Evolutionary conservation across 2,888 invertebrate genomes (phyloP), one percentile per base, ranked within the genome.

Genomic region (Agapetus fuscipes): DNA sequence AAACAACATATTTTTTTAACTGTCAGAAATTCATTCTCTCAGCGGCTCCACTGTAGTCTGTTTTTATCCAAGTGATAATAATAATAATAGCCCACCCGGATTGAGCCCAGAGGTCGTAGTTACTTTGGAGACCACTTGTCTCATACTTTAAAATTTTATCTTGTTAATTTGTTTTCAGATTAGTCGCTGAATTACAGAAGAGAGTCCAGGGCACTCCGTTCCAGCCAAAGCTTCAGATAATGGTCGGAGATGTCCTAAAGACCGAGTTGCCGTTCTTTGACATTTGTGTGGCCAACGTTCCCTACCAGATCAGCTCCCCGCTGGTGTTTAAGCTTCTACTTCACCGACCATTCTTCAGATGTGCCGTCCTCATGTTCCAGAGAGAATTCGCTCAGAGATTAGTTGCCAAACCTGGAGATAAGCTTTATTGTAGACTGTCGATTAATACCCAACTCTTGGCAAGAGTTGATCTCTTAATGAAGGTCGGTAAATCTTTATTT

Each of bases 311-410:
- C 53, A 93, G 91, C 51, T 96, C 96, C 2, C 95, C 96, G 0
- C 71, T 97, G 53, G 85, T 96, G 1, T 97, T 97, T 61, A 97
- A 97, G 63, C 64, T 98, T 30, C 68, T 98, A 14, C 67, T 94
- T 3, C 95, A 96, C 64, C 66, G 82, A 17, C 81, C 84, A 15
- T 77, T 82, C 56, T 86, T 82, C 55, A 78, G 97, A 50, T 97
- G 95, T 72, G 98, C 98, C 12, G 81, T 98, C 3, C 71, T 99
- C 7, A 98, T 99, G 97, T 96, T 99, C 58, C 98, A 99, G 68
- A 77, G 87, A 54, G 98, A 98, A 69, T 99, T 99, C 71, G 97
- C 98, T 2, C 88, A 96, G 55, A 73, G 98, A 56, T 68, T 99
- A 37, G 89, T 95, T 2, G 98, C 98, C 0, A 87, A 93, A 60